Evolutionary conservation across 2,113 vertebrate species (phyloP), one percentile per base, ranked within the genome.

Genomic region (Nerophis lumbriciformis): DNA sequence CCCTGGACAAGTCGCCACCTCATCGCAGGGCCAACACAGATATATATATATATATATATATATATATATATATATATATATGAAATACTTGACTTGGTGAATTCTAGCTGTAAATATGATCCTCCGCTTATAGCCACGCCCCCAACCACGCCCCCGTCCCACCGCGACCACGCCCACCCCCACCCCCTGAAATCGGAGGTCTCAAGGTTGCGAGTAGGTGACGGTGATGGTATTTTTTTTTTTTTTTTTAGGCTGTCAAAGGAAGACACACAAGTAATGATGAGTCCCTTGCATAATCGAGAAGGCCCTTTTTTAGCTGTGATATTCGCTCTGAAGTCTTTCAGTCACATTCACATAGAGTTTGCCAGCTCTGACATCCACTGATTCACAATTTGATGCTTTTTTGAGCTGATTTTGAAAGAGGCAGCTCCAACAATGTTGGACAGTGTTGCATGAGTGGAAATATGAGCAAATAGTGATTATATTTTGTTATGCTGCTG

Each of bases 191-290:
- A n/a, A n/a, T n/a, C n/a, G n/a, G n/a, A n/a, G n/a, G n/a, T n/a
- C n/a, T n/a, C n/a, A n/a, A n/a, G n/a, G n/a, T n/a, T 76, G 28
- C 28, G 28, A 28, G 28, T 47, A 21, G 53, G 56, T 47, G 71
- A 49, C 65, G 59, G 7, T 53, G 12, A 21, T 10, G 10, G 39
- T 8, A 42, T 12, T 39, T 86, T 82, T 85, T 78, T 85, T 85
- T 78, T 85, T 84, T 76, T 16, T 11, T 42, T 69, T 79, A 85
- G 88, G 65, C 75, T 82, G 82, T 83, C 82, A 79, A 76, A 76
- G 65, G 74, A 65, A 75, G 71, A 77, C 66, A 86, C 74, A 78
- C 80, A 75, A 81, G 79, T 84, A 84, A 87, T 83, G 79, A 85
- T 56, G 15, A 38, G 75, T 69, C 68, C 68, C 61, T 65, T 62